Base-by-base conservation (phyloP, 2,888 invertebrate species). In the Idaea biselata region DNA sequence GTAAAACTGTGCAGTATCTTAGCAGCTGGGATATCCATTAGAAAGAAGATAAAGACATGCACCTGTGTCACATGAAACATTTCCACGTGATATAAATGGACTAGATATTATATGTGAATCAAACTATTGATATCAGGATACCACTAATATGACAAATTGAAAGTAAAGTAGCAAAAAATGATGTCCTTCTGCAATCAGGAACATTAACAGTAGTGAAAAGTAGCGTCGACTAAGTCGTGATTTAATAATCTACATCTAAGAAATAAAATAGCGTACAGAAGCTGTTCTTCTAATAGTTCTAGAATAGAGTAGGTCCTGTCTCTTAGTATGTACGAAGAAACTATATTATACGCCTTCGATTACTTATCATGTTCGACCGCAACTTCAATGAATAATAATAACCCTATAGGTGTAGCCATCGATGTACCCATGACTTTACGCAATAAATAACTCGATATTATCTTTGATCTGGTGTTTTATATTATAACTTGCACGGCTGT, bases 381-480 rank as follows among this genome's bases (percentile, higher is more conserved):
- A 72, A 77, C 71, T 68, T 73, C 82, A 78, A 84, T 84, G 83
- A 82, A 86, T 86, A 86, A 84, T 83, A 84, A 81, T 81, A 83
- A 84, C 80, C 76, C 75, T 69, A 78, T 80, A 84, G 82, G 79
- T 83, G 84, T 82, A 82, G 84, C 44, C 44, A 44, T 44, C 44
- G 44, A 44, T 44, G 44, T 14, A 86, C 81, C 82, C 81, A 81
- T 82, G 82, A 83, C 82, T 84, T 79, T 78, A 79, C 77, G 81
- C 83, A 80, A 86, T 87, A 87, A 87, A 86, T 86, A 79, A 82
- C 77, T 67, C 73, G 86, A 87, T 86, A 83, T 79, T 78, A 88
- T 87, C 86, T 82, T 75, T 74, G 76, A 72, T 72, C 78, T 78
- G 71, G 11, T 44, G 44, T 44, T 44, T 44, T 44, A 44, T 44